phyloP scores from a whole-genome alignment of 2,797 vertebrate species.

The Tapera naevia region DNA sequence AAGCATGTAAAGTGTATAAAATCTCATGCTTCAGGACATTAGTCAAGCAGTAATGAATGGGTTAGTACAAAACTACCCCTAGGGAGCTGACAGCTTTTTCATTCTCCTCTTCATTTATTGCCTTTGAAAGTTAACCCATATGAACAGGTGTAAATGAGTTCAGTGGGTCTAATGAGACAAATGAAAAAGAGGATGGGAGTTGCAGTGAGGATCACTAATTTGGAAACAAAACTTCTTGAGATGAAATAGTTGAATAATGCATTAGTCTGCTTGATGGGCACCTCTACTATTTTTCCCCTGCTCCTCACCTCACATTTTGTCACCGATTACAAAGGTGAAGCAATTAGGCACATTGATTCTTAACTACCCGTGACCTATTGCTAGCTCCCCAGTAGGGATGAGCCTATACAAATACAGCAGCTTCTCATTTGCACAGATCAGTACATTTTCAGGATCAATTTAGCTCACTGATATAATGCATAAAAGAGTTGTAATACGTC shows the following conservation, averaged over 20 bases:
- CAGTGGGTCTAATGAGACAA: constrained; percentile 57
- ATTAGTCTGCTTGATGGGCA: background rate
- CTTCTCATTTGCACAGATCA: background rate
- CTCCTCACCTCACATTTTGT: background rate
- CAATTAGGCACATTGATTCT: constrained; percentile 47
- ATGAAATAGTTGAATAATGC: constrained; percentile 48
- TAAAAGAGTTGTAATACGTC: background rate
- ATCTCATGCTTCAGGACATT: constrained; percentile 30
- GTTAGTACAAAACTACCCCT: constrained; percentile 41
- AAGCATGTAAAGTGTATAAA: constrained; percentile 23
- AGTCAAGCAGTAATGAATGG: constrained; percentile 47
- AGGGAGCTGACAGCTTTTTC: constrained; percentile 36
- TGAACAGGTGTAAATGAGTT: constrained; percentile 61
- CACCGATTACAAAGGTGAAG: constrained; percentile 34
- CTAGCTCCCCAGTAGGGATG: constrained; percentile 34
- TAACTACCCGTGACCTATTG: constrained; percentile 53
- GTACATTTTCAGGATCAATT: constrained; percentile 29
- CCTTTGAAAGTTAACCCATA: constrained; percentile 57
- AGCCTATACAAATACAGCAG: background rate
- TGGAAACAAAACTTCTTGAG: background rate
- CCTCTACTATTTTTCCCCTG: background rate
- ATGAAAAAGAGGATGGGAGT: constrained; percentile 52
- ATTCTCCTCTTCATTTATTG: constrained; percentile 56
- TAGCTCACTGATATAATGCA: background rate
- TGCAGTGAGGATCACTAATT: constrained; percentile 25